Base-by-base conservation (phyloP, 2,888 invertebrate species). In the Monopis laevigella region DNA sequence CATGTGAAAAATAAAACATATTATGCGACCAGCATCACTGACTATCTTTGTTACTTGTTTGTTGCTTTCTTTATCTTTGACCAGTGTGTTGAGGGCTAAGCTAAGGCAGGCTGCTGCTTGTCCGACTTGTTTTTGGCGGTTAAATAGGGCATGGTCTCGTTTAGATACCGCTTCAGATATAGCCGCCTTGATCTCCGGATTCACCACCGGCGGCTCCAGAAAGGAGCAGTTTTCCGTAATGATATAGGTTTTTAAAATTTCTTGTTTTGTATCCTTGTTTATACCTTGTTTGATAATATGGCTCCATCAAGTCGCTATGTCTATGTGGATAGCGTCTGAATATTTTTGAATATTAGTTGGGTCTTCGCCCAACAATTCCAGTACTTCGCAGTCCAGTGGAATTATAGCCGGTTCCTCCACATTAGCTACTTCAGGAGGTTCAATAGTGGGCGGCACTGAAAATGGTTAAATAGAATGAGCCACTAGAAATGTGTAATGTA, bases 291-390 rank as follows among this genome's bases (percentile, higher is more conserved):
- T n/a, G n/a, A n/a, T n/a, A n/a, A 41, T 41, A 13, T 36, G 34
- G 8, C 27, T 17, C 41, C 41, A 41, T 26, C n/a, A n/a, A n/a
- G n/a, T n/a, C 41, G 19, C 13, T 17, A 18, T 42, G 14, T 42
- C 42, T 8, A 39, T 39, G 18, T 42, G 42, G 3, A 42, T 8
- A 18, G 14, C 10, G 7, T 29, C 29, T 27, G 27, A 35, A 14
- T 13, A 24, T 14, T 18, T 19, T 18, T 18, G 18, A 16, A 36
- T 13, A 6, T 19, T 11, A 6, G 7, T 27, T 12, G 29, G 42
- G 19, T 36, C 42, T 13, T 36, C 36, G 11, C 42, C 42, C 13
- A 42, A 29, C 2, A 42, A 8, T 3, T 27, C 18, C 4, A 39
- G 5, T 5, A 7, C n/a, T 11, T n/a, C n/a, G 5, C 7, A 11